phyloP scores from a whole-genome alignment of 2,113 vertebrate species.

The Cephalopterus ornatus region DNA sequence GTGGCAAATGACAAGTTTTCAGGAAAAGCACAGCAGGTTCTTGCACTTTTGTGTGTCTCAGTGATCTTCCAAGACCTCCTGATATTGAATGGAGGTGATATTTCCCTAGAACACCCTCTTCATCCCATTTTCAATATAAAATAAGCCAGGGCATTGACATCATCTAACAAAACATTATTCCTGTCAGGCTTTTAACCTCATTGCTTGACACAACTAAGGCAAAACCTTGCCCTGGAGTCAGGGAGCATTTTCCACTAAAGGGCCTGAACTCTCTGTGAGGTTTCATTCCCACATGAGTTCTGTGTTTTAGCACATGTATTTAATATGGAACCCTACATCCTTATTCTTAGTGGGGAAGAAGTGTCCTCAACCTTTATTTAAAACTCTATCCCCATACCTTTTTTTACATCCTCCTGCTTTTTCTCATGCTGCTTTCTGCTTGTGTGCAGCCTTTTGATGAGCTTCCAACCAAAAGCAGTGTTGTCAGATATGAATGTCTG shows the following conservation, averaged over 20 bases:
- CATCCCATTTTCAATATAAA: not conserved
- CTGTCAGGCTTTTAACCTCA: not conserved
- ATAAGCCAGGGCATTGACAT: not conserved
- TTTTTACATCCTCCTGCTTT: not conserved
- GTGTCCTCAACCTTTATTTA: not conserved
- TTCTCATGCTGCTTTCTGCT: not conserved
- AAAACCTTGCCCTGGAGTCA: not conserved
- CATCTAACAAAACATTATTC: not conserved
- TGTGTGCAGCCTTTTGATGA: not conserved
- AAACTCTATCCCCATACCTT: not conserved
- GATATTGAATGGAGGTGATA: not conserved
- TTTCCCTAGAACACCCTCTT: not conserved
- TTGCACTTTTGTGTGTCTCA: not conserved
- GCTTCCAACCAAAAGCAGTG: not conserved
- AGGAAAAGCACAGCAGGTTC: conserved; percentile 47
- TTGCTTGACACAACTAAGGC: not conserved
- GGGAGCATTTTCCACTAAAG: not conserved
- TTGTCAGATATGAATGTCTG: not conserved
- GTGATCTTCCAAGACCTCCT: not conserved
- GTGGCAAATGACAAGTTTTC: not conserved
- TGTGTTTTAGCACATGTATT: not conserved
- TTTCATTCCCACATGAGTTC: not conserved
- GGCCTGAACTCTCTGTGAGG: not conserved
- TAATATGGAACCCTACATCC: not conserved
- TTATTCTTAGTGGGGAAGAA: not conserved